A percentile compares a stretch with the other conserved stretches of the same genome.
Conservation (phyloP, 2,888 invertebrate species). For the Orchesella flavescens region DNA sequence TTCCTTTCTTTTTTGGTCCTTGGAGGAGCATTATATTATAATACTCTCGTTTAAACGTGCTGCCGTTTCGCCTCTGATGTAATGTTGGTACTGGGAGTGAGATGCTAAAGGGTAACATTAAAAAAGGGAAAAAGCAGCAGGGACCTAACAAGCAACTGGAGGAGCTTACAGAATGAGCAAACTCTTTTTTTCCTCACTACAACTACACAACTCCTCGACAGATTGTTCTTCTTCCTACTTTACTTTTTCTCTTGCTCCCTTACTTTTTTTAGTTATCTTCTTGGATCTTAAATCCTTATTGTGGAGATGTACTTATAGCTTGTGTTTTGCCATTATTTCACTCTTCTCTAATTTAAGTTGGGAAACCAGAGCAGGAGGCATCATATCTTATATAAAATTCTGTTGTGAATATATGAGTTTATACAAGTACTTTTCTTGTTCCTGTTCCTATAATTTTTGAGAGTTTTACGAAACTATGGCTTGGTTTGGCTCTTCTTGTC, state of each 20-base stretch:
- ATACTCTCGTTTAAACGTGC: conserved; percentile 35
- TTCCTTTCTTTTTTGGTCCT: conserved; percentile 40
- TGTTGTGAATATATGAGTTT: too few species aligned
- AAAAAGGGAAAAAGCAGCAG: conserved; percentile 41
- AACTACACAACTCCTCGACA: too few species aligned
- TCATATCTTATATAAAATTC: too few species aligned
- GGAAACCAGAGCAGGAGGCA: too few species aligned
- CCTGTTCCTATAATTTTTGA: too few species aligned
- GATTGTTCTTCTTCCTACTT: conserved; percentile 31
- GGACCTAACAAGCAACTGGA: conserved; percentile 30
- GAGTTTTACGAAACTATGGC: too few species aligned
- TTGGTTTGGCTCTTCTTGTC: conserved; percentile 3
- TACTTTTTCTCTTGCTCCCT: neutral
- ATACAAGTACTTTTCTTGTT: too few species aligned
- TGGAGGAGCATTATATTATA: conserved; percentile 58
- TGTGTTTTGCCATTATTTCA: conserved; percentile 19
- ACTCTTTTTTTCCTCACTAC: conserved; percentile 25
- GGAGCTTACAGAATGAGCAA: neutral
- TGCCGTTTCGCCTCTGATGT: neutral
- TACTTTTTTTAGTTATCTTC: conserved; percentile 37
- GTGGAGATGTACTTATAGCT: neutral
- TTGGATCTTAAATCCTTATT: conserved; percentile 38
- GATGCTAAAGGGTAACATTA: conserved; percentile 54
- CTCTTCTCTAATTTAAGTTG: neutral
- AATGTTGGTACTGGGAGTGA: neutral